phyloP scores from a whole-genome alignment of 2,797 vertebrate species.

The Sandelia bainsii region DNA sequence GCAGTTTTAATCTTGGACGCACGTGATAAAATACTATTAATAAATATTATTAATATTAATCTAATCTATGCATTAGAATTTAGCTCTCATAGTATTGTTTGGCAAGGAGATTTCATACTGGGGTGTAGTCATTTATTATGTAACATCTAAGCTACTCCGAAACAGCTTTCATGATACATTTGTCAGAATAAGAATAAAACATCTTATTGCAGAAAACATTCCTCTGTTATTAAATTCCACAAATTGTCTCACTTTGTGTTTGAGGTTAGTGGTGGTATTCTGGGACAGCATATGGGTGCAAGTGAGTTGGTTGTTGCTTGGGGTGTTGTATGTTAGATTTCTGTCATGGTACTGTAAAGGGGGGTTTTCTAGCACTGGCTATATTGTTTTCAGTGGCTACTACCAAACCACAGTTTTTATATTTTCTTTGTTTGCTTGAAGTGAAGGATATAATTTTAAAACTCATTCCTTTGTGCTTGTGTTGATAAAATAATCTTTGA shows the following conservation, averaged over 20 bases:
- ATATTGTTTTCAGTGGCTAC: slow-evolving; percentile 25
- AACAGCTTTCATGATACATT: slow-evolving; percentile 20
- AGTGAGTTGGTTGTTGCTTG: background rate
- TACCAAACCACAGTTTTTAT: slow-evolving; percentile 11
- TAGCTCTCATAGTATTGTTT: slow-evolving; percentile 18
- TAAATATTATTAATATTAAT: no score
- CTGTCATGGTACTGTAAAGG: slow-evolving; percentile 17
- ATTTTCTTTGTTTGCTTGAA: slow-evolving; percentile 19
- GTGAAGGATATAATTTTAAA: slow-evolving; percentile 7
- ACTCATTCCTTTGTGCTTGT: background rate
- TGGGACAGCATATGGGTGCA: slow-evolving; percentile 16
- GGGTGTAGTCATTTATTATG: no score
- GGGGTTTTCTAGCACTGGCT: slow-evolving; percentile 30
- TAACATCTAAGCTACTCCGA: background rate
- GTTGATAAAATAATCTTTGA: background rate
- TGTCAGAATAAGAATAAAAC: no score
- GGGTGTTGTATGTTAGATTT: no score
- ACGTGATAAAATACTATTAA: slow-evolving; percentile 16
- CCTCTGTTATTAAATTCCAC: slow-evolving; percentile 14
- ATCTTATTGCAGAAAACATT: background rate
- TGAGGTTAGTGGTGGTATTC: slow-evolving; percentile 43
- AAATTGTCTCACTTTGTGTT: slow-evolving; percentile 14
- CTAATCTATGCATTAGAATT: background rate
- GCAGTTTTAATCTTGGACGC: slow-evolving; percentile 26
- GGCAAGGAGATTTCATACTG: background rate